Base-by-base conservation (phyloP, 1,140 invertebrate species). In the Antheraea mylitta region DNA sequence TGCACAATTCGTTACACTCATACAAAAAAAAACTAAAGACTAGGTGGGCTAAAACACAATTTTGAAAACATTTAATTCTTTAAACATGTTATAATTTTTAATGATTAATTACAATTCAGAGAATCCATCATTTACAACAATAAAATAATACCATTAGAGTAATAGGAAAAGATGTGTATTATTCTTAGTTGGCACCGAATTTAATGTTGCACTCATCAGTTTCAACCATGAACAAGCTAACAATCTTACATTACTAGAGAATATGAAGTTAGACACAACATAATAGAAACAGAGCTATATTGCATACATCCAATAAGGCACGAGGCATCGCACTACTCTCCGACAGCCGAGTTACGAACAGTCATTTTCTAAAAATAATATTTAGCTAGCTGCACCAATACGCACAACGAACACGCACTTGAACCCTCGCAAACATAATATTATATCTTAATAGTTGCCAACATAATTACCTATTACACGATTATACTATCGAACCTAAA, bases 41-140 rank as follows among this genome's bases (percentile, higher is more conserved):
- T 91, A 91, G 89, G 89, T 91, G 89, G 87, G 89, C 88, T 88
- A 85, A 61, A 85, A 83, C 73, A 81, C 78, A 89, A 83, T 89
- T 87, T 85, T 86, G 84, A 87, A 83, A 82, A 74, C 68, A 18
- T n/a, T 63, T 36, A 37, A 18, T 63, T 63, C 30, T 16, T 53
- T 53, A 13, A 13, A 16, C 45, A 16, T 42, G 11, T 42, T 42
- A 42, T 53, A 13, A 53, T 16, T 16, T 53, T 16, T 53, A 53
- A 53, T 53, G 45, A 53, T 53, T 53, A 53, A 53, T 53, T 53
- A 53, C 45, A 53, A 22, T 7, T 63, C 61, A 37, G 13, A 61
- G 11, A 61, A 19, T 18, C n/a, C 7, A 63, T 63, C 16, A 63
- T 36, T 13, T 19, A n/a, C 36, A 36, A 71, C 66, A 68, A 65